Conservation (phyloP, 2,797 vertebrate species). For the Pseudomugil tenellus region DNA sequence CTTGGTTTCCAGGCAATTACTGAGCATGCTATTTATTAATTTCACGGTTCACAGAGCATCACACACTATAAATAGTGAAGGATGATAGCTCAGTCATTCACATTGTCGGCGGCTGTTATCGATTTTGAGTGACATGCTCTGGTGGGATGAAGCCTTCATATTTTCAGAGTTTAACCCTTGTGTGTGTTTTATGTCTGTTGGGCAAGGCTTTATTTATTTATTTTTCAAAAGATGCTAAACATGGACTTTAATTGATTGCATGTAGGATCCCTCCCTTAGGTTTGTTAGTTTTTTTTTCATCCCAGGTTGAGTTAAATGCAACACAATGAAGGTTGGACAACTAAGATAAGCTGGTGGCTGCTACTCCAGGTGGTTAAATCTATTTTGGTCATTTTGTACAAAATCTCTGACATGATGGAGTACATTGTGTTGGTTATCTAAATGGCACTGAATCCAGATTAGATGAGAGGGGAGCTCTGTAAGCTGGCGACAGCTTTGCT, state of each 20-base stretch:
- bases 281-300: not conserved
- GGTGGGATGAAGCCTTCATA: conserved; percentile 56
- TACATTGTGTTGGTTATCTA: conserved; percentile 9
- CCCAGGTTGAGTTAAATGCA: not conserved
- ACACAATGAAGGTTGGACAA: not conserved
- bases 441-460: conserved; percentile 13
- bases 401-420: not conserved
- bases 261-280: not conserved
- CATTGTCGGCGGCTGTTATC: conserved; percentile 76
- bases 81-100: conserved; percentile 81
- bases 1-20: conserved; percentile 86
- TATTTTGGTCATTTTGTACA: not conserved
- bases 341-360: not conserved
- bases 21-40: conserved; percentile 87
- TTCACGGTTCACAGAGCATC: conserved; percentile 86
- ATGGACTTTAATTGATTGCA: not conserved
- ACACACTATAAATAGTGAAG: conserved; percentile 84
- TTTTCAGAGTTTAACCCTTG: conserved; percentile 47
- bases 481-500: conserved; percentile 1
- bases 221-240: conserved; percentile 7
- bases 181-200: conserved; percentile 10
- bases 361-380: not conserved
- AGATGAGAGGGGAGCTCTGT: not conserved
- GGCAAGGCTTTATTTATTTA: conserved; percentile 6
- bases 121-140: conserved; percentile 76